A percentile compares a stretch with the other conserved stretches of the same genome.
Conservation (phyloP, 2,888 invertebrate species). For the Tiliacea aurago region DNA sequence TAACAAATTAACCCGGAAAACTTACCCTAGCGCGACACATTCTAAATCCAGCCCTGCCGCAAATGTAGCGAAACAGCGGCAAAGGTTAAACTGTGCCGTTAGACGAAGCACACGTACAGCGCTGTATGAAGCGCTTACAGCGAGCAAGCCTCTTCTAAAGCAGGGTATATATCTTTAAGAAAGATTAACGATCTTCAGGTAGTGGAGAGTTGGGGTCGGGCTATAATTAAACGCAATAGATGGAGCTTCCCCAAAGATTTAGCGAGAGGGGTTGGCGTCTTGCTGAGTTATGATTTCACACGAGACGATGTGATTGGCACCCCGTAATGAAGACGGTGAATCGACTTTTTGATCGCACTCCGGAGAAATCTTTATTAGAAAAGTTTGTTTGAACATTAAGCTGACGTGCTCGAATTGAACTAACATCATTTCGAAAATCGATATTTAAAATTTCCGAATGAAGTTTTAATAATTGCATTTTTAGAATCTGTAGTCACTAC, state of each 20-base stretch:
- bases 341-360: constrained; percentile 77
- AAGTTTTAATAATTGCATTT: not conserved
- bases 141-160: constrained; percentile 79
- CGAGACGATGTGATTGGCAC: constrained; percentile 87
- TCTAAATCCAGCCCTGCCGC: constrained; percentile 65
- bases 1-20: constrained; percentile 16
- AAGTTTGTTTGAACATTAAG: constrained; percentile 61
- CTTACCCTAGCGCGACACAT: constrained; percentile 7
- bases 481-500: not conserved
- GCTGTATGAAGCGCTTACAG: constrained; percentile 86
- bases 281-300: constrained; percentile 90
- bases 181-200: constrained; percentile 90
- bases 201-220: constrained; percentile 80
- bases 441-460: not conserved
- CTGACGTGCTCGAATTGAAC: constrained; percentile 35
- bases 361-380: constrained; percentile 62
- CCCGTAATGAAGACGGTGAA: constrained; percentile 82
- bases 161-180: constrained; percentile 89
- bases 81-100: constrained; percentile 74
- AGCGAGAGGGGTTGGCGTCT: constrained; percentile 86
- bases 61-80: constrained; percentile 66
- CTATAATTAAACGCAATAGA: constrained; percentile 90
- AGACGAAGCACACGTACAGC: constrained; percentile 71
- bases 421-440: not conserved
- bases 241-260: constrained; percentile 88